Base-by-base conservation (phyloP, 2,888 invertebrate species). In the Rhingia campestris region DNA sequence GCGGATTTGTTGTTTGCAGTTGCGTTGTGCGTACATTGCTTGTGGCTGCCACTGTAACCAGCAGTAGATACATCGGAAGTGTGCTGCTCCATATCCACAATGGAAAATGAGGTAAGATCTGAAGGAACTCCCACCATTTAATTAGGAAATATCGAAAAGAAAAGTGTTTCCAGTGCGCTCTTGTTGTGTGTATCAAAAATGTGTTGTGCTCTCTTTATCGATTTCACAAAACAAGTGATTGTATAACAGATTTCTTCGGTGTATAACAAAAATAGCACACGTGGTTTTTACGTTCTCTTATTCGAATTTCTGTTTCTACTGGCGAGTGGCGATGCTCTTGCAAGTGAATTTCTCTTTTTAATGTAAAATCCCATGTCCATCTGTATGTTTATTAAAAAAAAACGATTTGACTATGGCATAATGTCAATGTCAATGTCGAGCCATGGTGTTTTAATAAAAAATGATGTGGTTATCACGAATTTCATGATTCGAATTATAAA, bases 41-140 rank as follows among this genome's bases (percentile, higher is more conserved):
- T 41, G 0, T 7, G 3, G 12, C 37, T 33, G 33, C n/a, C 63
- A 61, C 41, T 63, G 56, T 61, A 22, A n/a, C 10, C 33, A 41
- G 39, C 37, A 45, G 10, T 0, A 32, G 30, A 41, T 43, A 4
- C 1, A 47, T 6, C 9, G 7, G 30, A 22, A 7, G 32, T 54
- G 14, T 41, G 41, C 9, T 37, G 6, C n/a, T 0, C 33, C 7
- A 47, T 39, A 35, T 56, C 70, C 56, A 58, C 56, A 70, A 77
- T 77, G 77, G 63, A 77, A 54, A 43, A 64, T 54, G 54, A 56
- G 77, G 77, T 77, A 56, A 56, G 41, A 22, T 33, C 0, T 53
- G 3, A 2, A 22, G 2, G 1, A 10, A 30, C 1, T 22, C 30
- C 14, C 43, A 33, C 61, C 14, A 4, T 12, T 4, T 32, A 5